Percentiles rank a stretch among this genome's conserved stretches.
Evolutionary conservation across 1,140 invertebrate species (phyloP).

Genomic region (Epicauta chinensis): DNA sequence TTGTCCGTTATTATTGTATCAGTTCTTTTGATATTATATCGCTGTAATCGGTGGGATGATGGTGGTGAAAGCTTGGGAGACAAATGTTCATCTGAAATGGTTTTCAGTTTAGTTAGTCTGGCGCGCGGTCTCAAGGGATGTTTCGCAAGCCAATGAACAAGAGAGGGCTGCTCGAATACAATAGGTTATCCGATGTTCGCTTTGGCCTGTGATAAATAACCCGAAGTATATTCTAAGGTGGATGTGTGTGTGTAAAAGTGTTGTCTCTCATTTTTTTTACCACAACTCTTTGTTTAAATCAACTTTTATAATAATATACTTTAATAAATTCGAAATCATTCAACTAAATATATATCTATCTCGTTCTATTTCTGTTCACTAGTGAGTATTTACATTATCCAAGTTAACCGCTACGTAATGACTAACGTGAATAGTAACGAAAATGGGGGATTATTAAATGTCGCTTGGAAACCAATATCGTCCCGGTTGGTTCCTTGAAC

Average conservation of each 20-base stretch:
- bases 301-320: no score
- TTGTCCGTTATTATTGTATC: background rate
- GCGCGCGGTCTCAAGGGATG: conserved; percentile 17
- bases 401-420: conserved; percentile 1
- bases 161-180: conserved; percentile 10
- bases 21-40: conserved; percentile 2
- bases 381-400: conserved; percentile 5
- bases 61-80: conserved; percentile 17
- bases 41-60: background rate
- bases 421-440: conserved; percentile 1
- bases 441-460: conserved; percentile 9
- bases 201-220: conserved; percentile 12
- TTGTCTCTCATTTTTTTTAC: no score
- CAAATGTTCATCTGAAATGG: conserved; percentile 22
- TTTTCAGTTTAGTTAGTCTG: conserved; percentile 23
- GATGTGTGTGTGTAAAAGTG: no score
- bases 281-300: no score
- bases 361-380: background rate
- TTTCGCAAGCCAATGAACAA: conserved; percentile 17
- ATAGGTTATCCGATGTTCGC: conserved; percentile 17
- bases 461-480: conserved; percentile 15
- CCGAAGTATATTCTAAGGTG: no score
- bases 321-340: no score
- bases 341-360: no score
- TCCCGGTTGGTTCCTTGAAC: background rate